Evolutionary conservation across 1,140 invertebrate species (phyloP), one percentile per base, ranked within the genome.

Genomic region (Carposina sasakii): DNA sequence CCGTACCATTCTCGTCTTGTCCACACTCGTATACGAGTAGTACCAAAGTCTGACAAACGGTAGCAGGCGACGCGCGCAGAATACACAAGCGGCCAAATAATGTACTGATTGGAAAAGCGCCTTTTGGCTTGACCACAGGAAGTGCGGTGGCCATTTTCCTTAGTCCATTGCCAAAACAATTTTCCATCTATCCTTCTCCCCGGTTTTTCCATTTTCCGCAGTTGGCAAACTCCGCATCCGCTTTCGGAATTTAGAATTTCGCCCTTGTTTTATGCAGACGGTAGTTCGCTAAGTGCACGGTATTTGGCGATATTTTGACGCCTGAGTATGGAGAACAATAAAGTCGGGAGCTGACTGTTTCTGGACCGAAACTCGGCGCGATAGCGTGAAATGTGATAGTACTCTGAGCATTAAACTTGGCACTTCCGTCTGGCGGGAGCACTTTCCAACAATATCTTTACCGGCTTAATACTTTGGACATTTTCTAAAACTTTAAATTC

Each of bases 61-160:
- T 15, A 6, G 19, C 10, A 30, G 28, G n/a, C 2, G 52, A 72
- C 69, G 64, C 63, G 64, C 59, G 45, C 56, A 57, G 73, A 76
- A 78, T 81, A 81, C 70, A 68, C 67, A 76, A 76, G 67, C 69
- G 63, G 54, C 34, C 54, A 58, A 60, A 63, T 63, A 68, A 65
- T 66, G 61, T 60, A 65, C 58, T 57, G 71, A 82, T 84, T 74
- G 76, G 81, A 78, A 79, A 79, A 71, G 66, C 65, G 77, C 68
- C 59, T 70, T 66, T 78, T 71, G 76, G 64, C 74, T 73, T 76
- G 81, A 83, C 83, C 78, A 61, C 83, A 77, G 81, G 79, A 85
- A 84, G 81, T 83, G 81, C 75, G 79, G 79, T 72, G 68, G 79
- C 74, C 72, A 74, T 81, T 85, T 84, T 81, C 77, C 84, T 76